These are phyloP conservation scores for Siphlonurus alternatus DNA, from an alignment of 2,888 invertebrate species.

Conservation along the genomic window DNA sequence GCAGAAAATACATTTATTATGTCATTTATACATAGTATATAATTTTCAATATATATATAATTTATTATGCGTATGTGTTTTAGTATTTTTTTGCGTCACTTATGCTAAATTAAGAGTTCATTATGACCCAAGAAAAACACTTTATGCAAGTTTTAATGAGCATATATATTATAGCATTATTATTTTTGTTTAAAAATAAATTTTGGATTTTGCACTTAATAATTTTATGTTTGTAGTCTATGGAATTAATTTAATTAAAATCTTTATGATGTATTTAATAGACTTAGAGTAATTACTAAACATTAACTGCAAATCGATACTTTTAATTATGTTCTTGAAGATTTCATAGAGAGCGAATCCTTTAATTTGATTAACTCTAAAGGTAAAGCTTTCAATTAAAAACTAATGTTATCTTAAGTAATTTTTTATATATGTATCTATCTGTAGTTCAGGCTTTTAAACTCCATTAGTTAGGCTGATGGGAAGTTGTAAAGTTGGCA, in stretches of 20 bases:
- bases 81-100: too few species aligned
- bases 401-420: neutral
- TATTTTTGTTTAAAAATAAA: too few species aligned
- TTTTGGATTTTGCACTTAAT: too few species aligned
- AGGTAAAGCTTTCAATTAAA: neutral
- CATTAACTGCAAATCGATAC: neutral
- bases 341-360: neutral
- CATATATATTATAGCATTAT: too few species aligned
- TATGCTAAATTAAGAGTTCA: too few species aligned
- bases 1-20: too few species aligned
- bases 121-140: too few species aligned
- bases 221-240: neutral
- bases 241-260: neutral
- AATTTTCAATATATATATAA: too few species aligned
- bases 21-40: too few species aligned
- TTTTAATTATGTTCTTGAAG: neutral
- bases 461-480: conserved; percentile 2
- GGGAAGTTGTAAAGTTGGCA: neutral
- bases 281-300: neutral
- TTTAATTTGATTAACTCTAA: neutral
- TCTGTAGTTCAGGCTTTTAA: neutral
- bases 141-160: too few species aligned
- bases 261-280: neutral
- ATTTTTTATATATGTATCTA: neutral
- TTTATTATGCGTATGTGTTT: too few species aligned